Percentiles rank a stretch among this genome's conserved stretches.
These are phyloP conservation scores for Leucopsar rothschildi DNA, from an alignment of 2,113 vertebrate genomes.

Conservation along the genomic window DNA sequence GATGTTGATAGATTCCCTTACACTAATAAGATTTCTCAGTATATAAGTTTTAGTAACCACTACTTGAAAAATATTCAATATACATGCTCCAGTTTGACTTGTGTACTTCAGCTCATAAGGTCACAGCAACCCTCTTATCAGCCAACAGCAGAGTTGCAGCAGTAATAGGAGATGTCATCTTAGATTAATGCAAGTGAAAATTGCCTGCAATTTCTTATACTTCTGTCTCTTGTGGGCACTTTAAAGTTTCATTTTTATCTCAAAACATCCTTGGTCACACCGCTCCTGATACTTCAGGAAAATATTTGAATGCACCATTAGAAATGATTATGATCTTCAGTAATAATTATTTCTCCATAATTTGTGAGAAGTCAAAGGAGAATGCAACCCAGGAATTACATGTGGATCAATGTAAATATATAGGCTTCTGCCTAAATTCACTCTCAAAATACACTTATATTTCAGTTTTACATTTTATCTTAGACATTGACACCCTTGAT, in stretches of 20 bases:
- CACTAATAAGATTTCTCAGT: neutral
- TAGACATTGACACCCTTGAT: neutral
- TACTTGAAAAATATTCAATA: neutral
- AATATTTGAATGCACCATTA: conserved; percentile 34
- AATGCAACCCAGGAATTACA: neutral
- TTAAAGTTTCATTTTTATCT: conserved; percentile 33
- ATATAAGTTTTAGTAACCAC: neutral
- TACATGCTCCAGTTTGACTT: conserved; percentile 1
- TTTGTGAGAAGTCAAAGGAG: neutral
- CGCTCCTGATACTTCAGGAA: neutral
- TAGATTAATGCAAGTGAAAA: conserved; percentile 69
- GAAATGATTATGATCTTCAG: neutral
- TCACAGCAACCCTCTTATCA: conserved; percentile 44
- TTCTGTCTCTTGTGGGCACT: conserved; percentile 16
- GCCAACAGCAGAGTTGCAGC: conserved; percentile 46
- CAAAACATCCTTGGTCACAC: conserved; percentile 36
- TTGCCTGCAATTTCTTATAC: conserved; percentile 46
- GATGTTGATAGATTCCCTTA: neutral
- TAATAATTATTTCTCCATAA: conserved; percentile 19
- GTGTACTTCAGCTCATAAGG: conserved; percentile 47
- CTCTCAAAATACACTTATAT: neutral
- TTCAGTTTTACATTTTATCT: neutral
- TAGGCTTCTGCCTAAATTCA: neutral
- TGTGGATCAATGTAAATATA: neutral
- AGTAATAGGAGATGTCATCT: conserved; percentile 63